Conservation (phyloP, 2,113 vertebrate genomes). For the Neodon shergylaensis region DNA sequence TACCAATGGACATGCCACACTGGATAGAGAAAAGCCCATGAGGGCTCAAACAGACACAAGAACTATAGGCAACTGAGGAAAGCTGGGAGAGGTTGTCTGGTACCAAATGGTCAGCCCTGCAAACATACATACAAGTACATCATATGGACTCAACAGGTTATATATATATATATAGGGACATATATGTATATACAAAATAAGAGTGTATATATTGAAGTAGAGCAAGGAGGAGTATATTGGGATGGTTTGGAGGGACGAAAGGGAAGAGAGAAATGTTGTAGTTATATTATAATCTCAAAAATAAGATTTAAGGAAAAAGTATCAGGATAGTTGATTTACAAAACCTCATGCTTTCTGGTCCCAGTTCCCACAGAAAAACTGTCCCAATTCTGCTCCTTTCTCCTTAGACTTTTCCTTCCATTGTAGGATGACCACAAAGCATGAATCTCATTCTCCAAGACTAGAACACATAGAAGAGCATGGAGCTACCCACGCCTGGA, state of each 20-base stretch:
- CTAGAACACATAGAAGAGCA: fast-evolving
- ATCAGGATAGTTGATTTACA: neutral
- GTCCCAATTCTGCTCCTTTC: neutral
- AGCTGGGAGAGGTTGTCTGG: neutral
- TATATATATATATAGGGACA: neutral
- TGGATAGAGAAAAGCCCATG: neutral
- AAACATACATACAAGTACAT: neutral
- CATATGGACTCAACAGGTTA: neutral
- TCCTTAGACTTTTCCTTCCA: neutral
- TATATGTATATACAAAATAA: neutral
- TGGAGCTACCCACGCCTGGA: neutral
- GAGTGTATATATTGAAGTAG: neutral
- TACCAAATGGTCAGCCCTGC: neutral
- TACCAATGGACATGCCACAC: neutral
- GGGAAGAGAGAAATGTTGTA: neutral
- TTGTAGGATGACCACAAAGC: neutral
- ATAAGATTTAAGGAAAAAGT: neutral
- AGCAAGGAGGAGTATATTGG: neutral
- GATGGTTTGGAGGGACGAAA: neutral
- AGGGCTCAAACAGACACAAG: neutral
- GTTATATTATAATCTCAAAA: neutral
- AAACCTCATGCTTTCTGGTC: neutral
- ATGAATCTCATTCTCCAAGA: neutral
- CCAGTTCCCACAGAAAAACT: neutral
- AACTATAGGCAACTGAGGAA: neutral